These are phyloP conservation scores for Cyprinella venusta DNA, from an alignment of 2,797 vertebrate species.

Conservation along the genomic window DNA sequence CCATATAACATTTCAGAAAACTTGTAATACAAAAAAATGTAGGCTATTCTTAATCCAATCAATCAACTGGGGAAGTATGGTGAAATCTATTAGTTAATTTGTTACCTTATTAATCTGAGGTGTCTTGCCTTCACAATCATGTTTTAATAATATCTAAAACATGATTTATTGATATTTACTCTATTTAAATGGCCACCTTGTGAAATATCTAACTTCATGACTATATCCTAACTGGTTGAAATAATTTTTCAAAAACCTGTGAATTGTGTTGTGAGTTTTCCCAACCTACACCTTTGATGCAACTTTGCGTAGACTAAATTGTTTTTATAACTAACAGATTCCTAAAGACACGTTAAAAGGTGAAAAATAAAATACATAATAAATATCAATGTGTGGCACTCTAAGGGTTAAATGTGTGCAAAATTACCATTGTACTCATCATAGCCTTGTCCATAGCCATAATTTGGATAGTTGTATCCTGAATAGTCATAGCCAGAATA, in stretches of 20 bases:
- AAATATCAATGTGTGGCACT: not conserved
- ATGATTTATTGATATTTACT: not conserved
- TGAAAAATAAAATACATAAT: not conserved
- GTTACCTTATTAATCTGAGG: not conserved
- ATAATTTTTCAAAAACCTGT: not conserved
- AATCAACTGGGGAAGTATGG: not conserved
- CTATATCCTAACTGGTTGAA: not conserved
- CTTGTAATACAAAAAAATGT: not conserved
- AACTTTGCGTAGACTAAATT: not conserved
- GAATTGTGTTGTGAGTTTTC: not conserved
- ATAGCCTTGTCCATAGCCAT: conserved; percentile 87
- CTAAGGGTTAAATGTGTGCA: not conserved
- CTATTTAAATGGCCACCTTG: not conserved
- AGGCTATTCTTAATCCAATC: not conserved
- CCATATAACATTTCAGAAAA: not conserved
- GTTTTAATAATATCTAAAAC: not conserved
- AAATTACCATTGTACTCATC: conserved; percentile 88
- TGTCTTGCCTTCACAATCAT: not conserved
- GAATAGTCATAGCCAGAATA: conserved; percentile 89
- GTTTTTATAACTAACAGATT: not conserved
- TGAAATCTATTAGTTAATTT: not conserved
- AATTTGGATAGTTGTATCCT: conserved; percentile 87
- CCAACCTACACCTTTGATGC: not conserved
- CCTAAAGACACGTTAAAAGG: not conserved
- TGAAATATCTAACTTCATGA: not conserved